Percentiles rank a stretch among this genome's conserved stretches.
phyloP scores from a whole-genome alignment of 2,797 vertebrate species.

The Mus spretus region DNA sequence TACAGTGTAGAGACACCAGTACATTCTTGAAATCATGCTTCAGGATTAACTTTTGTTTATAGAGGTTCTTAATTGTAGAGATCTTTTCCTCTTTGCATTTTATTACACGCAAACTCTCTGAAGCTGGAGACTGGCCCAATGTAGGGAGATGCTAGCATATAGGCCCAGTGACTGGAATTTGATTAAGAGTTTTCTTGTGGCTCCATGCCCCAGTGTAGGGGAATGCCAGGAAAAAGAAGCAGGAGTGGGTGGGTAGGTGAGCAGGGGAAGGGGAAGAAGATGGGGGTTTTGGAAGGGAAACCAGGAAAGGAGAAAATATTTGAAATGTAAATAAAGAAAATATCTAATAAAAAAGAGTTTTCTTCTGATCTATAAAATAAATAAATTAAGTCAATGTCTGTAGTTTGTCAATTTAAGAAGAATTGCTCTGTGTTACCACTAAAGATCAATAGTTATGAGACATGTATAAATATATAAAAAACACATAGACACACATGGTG shows the following conservation, averaged over 20 bases:
- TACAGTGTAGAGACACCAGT: background rate
- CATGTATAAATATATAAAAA: background rate
- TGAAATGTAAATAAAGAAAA: no score
- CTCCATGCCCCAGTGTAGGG: no score
- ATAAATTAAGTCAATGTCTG: background rate
- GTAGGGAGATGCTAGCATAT: no score
- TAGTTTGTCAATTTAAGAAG: background rate
- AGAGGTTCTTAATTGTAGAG: fast-evolving
- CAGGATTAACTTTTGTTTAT: background rate
- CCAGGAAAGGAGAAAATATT: no score
- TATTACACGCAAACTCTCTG: background rate
- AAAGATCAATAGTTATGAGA: background rate
- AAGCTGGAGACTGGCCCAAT: background rate
- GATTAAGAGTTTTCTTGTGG: background rate
- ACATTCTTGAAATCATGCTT: background rate
- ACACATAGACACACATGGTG: background rate
- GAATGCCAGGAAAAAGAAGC: no score
- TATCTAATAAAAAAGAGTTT: no score
- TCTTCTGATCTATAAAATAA: background rate
- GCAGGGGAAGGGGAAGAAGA: no score
- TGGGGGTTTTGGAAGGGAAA: no score
- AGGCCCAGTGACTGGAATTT: background rate
- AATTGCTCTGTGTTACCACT: background rate
- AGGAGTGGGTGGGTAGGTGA: no score
- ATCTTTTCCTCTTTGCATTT: background rate